A percentile compares a stretch with the other conserved stretches of the same genome.
These are phyloP conservation scores for Cryptocheilus praepositus DNA, from an alignment of 2,888 invertebrate species.

Conservation along the genomic window DNA sequence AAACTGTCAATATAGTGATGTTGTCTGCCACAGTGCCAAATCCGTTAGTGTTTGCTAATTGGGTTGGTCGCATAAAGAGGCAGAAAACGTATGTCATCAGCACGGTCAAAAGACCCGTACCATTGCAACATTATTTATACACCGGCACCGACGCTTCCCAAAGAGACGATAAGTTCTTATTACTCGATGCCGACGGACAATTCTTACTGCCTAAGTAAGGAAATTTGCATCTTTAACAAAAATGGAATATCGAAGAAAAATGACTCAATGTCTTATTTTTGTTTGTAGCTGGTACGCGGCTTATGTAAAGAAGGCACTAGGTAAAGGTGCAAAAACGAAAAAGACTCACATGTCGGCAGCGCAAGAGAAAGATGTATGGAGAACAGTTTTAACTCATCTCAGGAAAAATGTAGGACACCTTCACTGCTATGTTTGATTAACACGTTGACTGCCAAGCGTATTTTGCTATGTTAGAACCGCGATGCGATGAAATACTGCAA, in stretches of 20 bases:
- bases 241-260: neutral
- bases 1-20: slow-evolving; percentile 96
- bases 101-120: slow-evolving; percentile 95
- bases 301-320: slow-evolving; percentile 21
- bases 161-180: slow-evolving; percentile 84
- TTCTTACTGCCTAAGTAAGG: slow-evolving; percentile 76
- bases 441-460: too few relatives aligned
- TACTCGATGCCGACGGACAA: slow-evolving; percentile 86
- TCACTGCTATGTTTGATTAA: too few relatives aligned
- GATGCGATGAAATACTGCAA: too few relatives aligned
- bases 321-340: slow-evolving; percentile 35
- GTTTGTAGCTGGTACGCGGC: slow-evolving; percentile 58
- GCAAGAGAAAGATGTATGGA: slow-evolving; percentile 90
- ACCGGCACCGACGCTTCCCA: slow-evolving; percentile 87
- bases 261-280: neutral
- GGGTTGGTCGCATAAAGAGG: slow-evolving; percentile 92
- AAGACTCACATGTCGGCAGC: slow-evolving; percentile 74
- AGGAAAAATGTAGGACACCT: slow-evolving; percentile 39
- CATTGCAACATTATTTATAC: slow-evolving; percentile 95
- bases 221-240: neutral
- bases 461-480: too few relatives aligned
- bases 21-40: slow-evolving; percentile 99
- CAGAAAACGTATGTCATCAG: slow-evolving; percentile 95
- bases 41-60: slow-evolving; percentile 95
- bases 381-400: slow-evolving; percentile 88